Percentiles rank a stretch among this genome's conserved stretches.
Conservation (phyloP, 1,140 invertebrate species). For the Drosophila virilis region DNA sequence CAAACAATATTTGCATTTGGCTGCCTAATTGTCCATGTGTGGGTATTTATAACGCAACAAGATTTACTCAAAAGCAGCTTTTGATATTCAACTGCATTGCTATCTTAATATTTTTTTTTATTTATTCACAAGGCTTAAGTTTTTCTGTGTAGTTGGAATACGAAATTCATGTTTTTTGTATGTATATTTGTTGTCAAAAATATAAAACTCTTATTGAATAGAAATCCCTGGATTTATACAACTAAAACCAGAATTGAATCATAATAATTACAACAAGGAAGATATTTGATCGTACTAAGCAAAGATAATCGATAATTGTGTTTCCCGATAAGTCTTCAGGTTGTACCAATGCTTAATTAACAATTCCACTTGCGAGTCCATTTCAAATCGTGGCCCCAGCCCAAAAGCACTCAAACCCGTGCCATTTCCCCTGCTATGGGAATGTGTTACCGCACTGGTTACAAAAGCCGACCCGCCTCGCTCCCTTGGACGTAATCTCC, state of each 20-base stretch:
- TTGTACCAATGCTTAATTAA: slow-evolving; percentile 23
- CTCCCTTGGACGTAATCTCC: not conserved
- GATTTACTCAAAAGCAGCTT: slow-evolving; percentile 12
- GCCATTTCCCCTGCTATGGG: not conserved
- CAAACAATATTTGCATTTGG: slow-evolving; percentile 24
- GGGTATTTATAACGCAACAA: not conserved
- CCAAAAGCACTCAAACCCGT: slow-evolving; percentile 2
- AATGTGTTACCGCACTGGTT: slow-evolving; percentile 17
- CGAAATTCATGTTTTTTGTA: too few species aligned
- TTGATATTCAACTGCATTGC: not conserved
- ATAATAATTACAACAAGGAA: too few species aligned
- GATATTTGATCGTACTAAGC: too few species aligned
- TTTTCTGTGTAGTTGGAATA: too few species aligned
- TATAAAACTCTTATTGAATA: too few species aligned
- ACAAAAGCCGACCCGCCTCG: slow-evolving; percentile 3
- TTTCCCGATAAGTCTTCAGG: not conserved
- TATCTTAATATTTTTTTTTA: too few species aligned
- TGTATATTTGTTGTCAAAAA: too few species aligned
- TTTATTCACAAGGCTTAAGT: too few species aligned
- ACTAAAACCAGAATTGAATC: too few species aligned
- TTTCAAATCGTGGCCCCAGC: slow-evolving; percentile 20
- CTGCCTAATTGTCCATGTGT: slow-evolving; percentile 31
- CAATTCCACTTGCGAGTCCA: slow-evolving; percentile 29
- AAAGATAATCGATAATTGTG: too few species aligned
- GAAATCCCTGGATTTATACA: too few species aligned